These are phyloP conservation scores for Magallana gigas DNA, from an alignment of 1,140 invertebrate genomes.

Conservation along the genomic window DNA sequence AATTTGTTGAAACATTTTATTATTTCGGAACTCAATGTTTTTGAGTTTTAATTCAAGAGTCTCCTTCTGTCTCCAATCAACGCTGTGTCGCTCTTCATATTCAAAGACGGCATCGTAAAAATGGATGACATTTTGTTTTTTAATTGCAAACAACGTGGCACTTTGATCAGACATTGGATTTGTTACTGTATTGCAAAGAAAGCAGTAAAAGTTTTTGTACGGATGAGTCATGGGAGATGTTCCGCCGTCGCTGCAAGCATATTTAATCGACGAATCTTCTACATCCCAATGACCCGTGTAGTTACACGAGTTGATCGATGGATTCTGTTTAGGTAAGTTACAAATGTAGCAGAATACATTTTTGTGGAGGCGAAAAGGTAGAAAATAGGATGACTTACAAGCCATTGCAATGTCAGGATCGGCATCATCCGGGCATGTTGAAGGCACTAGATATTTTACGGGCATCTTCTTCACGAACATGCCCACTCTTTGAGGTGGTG, in stretches of 20 bases:
- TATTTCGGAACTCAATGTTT: not conserved
- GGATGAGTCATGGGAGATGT: not conserved
- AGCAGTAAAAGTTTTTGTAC: slow-evolving; percentile 4
- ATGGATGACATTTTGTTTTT: not conserved
- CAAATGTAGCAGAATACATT: slow-evolving; percentile 16
- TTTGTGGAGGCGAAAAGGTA: not conserved
- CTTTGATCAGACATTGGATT: not conserved
- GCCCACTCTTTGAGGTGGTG: not conserved
- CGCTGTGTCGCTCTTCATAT: not conserved
- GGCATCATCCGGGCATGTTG: not conserved
- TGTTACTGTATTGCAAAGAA: not conserved
- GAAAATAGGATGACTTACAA: not conserved
- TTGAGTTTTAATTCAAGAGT: not conserved
- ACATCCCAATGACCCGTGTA: slow-evolving; percentile 6
- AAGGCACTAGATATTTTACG: not conserved
- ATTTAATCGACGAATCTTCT: not conserved
- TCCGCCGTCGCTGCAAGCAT: not conserved
- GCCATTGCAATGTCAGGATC: not conserved
- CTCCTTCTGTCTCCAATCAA: not conserved
- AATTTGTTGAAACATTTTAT: not conserved
- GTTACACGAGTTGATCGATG: not conserved
- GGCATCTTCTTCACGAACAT: not conserved
- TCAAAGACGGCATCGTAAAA: not conserved
- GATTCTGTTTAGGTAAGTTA: not conserved
- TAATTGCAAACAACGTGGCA: not conserved